Evolutionary conservation across 2,888 invertebrate species (phyloP).

Genomic region (Drosophila dives): DNA sequence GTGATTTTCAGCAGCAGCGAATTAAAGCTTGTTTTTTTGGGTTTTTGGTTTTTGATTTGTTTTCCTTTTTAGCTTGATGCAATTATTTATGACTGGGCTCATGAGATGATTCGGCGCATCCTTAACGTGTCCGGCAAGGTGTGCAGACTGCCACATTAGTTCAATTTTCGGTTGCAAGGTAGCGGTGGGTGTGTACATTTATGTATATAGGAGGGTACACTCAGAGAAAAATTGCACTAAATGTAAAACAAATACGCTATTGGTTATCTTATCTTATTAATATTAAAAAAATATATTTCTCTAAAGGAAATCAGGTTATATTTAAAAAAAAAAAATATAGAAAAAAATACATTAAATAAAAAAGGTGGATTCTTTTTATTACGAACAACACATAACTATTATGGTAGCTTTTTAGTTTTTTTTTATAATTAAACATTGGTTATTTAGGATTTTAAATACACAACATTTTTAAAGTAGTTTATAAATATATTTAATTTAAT

Average conservation of each 20-base stretch:
- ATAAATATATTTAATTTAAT: too few species aligned
- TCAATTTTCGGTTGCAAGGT: constrained; percentile 9
- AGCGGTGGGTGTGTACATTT: not conserved
- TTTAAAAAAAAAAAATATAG: accelerated
- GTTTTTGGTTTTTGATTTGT: constrained; percentile 47
- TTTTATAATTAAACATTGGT: not conserved
- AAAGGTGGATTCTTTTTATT: not conserved
- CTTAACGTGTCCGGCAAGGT: constrained; percentile 57
- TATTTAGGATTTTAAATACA: not conserved
- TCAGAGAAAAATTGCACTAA: not conserved
- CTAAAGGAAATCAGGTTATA: not conserved
- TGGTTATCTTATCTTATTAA: too few species aligned
- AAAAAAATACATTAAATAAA: not conserved
- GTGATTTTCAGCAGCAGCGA: constrained; percentile 67
- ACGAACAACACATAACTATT: not conserved
- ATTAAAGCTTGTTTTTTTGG: constrained; percentile 31
- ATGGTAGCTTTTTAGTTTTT: not conserved
- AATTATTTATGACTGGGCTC: constrained; percentile 57
- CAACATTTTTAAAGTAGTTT: not conserved
- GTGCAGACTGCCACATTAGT: constrained; percentile 63
- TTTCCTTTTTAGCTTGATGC: constrained; percentile 24
- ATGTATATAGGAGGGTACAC: not conserved
- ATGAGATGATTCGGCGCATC: constrained; percentile 4
- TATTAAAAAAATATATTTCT: not conserved
- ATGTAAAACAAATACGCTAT: not conserved